A percentile compares a stretch with the other conserved stretches of the same genome.
Evolutionary conservation across 2,113 vertebrate genomes (phyloP).

Genomic region (Phaetusa simplex): DNA sequence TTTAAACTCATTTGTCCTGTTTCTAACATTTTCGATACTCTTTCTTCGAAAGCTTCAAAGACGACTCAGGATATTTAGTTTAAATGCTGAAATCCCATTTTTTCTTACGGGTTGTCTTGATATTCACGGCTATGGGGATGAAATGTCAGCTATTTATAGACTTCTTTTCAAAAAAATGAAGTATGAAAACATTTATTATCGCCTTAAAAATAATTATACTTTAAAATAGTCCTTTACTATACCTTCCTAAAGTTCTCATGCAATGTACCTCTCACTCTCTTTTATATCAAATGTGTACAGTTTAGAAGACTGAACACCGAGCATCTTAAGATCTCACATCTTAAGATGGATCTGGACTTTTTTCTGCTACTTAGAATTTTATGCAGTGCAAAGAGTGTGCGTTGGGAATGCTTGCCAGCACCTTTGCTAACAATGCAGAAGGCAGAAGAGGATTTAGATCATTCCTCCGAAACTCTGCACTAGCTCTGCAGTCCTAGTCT

Average conservation of each 20-base stretch:
- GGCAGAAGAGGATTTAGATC: not conserved
- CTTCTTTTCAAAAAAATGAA: not conserved
- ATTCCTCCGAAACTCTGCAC: not conserved
- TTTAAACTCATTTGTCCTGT: not conserved
- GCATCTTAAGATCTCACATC: not conserved
- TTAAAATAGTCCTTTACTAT: not conserved
- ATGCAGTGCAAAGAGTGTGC: not conserved
- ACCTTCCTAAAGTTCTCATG: not conserved
- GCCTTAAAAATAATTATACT: not conserved
- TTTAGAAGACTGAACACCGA: not conserved
- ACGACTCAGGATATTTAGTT: not conserved
- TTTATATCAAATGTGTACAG: not conserved
- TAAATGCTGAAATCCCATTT: slow-evolving; percentile 14
- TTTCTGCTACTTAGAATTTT: not conserved
- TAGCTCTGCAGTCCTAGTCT: not conserved
- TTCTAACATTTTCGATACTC: not conserved
- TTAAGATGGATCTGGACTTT: not conserved
- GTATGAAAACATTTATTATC: not conserved
- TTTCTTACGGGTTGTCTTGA: not conserved
- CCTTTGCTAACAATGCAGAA: not conserved
- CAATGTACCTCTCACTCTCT: not conserved
- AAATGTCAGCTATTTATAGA: not conserved
- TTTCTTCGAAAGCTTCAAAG: slow-evolving; percentile 16
- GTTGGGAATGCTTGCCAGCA: not conserved
- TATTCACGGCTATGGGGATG: not conserved